Base-by-base conservation (phyloP, 2,888 invertebrate genomes). In the Monochamus alternatus region DNA sequence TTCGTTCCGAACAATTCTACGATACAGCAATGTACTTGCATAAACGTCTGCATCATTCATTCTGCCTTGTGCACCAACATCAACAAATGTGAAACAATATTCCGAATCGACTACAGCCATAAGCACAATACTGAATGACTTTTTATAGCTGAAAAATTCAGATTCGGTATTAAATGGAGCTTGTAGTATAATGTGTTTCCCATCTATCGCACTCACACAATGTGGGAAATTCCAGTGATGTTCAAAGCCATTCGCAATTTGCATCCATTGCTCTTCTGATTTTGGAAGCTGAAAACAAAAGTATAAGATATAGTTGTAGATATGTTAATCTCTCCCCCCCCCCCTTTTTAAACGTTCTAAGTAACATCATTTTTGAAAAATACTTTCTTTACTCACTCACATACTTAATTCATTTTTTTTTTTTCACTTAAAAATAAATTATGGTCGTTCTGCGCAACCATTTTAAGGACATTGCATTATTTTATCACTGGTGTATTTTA, bases 71-170 rank as follows among this genome's bases (percentile, higher is more conserved):
- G 80, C 77, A 5, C 87, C 87, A 62, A 85, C 80, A 80, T 86
- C 84, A 10, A 87, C 84, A 77, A 79, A 85, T 8, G 83, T 76
- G 78, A 87, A 87, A 7, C 84, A 84, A 75, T 87, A 88, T 73
- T 88, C 79, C 22, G 87, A 86, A 81, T 89, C 87, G 9, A 85
- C 87, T 63, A 87, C 62, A 51, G 85, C 87, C 64, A 87, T 80
- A 59, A 89, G 77, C 3, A 89, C 86, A 55, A 87, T 83, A 74
- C 86, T 87, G 73, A 84, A 84, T 76, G 75, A 77, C 0, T 52
- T 73, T 83, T 87, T 88, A 74, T 87, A 87, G 67, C 86, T 85
- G 58, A 72, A 85, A 78, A 82, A 80, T 70, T 84, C 82, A 30
- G 81, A 81, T 64, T 84, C 84, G 66, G 76, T 80, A 52, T 84